Evolutionary conservation across 2,113 vertebrate species (phyloP), one percentile per base, ranked within the genome.

Genomic region (Tor tambroides): DNA sequence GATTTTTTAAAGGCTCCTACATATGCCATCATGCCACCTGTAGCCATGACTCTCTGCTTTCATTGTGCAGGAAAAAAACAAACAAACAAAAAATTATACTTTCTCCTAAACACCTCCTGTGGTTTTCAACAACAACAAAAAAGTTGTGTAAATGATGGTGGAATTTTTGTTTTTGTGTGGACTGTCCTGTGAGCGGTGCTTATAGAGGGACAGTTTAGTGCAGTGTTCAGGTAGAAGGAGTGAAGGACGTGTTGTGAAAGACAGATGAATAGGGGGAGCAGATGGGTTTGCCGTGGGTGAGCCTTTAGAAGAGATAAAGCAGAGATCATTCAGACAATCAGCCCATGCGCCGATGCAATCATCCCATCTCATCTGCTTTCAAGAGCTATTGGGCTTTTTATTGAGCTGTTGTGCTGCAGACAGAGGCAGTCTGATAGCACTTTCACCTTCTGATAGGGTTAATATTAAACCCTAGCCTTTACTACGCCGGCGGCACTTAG

Each of bases 281-380:
- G 72, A 41, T 35, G 80, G 38, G 75, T 59, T 46, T 88, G 80
- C 63, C 90, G 87, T 89, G 89, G 92, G 91, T 87, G 91, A 93
- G 90, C 84, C 88, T 80, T 88, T 83, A 90, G 89, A 90, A 72
- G 78, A 93, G 94, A 95, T 94, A 93, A 93, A 95, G 92, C 92
- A 91, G 90, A 94, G 93, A 95, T 94, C 94, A 93, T 93, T 94
- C 92, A 95, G 93, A 94, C 94, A 94, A 93, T 94, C 94, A 94
- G 91, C 77, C 88, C 65, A 10, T 83, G 91, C 92, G 49, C 51
- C 5, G 65, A 79, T 86, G 91, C 93, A 95, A 94, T 95, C 93
- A 94, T 93, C 91, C 91, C 86, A 92, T 93, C 93, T 95, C 93
- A 93, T 94, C 94, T 93, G 92, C 89, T 94, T 93, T 94, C 93